These are phyloP conservation scores for Harpagifer antarcticus DNA, from an alignment of 2,797 vertebrate species.

Conservation along the genomic window DNA sequence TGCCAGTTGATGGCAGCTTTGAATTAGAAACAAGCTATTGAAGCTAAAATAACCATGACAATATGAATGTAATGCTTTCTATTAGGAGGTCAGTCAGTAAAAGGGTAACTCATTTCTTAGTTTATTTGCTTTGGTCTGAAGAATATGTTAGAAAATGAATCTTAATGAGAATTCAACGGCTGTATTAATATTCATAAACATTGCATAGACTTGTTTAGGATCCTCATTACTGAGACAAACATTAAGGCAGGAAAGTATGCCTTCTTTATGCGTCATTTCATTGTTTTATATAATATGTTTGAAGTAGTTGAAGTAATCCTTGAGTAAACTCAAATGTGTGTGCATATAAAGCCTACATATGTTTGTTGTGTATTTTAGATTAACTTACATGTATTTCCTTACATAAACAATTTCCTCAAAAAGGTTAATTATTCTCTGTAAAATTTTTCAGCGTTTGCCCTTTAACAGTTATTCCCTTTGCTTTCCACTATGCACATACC, in stretches of 20 bases:
- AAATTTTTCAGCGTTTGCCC: not conserved
- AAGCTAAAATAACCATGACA: not conserved
- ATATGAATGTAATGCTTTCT: not conserved
- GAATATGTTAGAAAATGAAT: not conserved
- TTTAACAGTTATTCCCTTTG: not conserved
- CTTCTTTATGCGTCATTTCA: conserved; percentile 8
- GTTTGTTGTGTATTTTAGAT: not conserved
- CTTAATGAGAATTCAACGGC: not conserved
- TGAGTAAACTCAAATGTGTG: not conserved
- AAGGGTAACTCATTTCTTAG: not conserved
- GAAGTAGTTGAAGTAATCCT: not conserved
- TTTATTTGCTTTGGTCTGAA: not conserved
- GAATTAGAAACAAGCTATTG: conserved; percentile 36
- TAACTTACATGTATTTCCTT: not conserved
- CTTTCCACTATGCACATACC: not conserved
- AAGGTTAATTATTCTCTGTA: not conserved
- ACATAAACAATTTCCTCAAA: no score
- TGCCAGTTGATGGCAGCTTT: conserved; percentile 54
- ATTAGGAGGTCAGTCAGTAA: not conserved
- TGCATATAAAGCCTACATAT: not conserved
- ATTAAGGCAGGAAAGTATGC: not conserved
- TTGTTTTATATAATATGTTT: not conserved
- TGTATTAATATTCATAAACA: not conserved
- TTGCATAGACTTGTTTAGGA: not conserved
- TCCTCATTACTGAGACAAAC: conserved; percentile 17